Evolutionary conservation across 2,113 vertebrate genomes (phyloP), one percentile per base, ranked within the genome.

Genomic region (Lepisosteus osseus): DNA sequence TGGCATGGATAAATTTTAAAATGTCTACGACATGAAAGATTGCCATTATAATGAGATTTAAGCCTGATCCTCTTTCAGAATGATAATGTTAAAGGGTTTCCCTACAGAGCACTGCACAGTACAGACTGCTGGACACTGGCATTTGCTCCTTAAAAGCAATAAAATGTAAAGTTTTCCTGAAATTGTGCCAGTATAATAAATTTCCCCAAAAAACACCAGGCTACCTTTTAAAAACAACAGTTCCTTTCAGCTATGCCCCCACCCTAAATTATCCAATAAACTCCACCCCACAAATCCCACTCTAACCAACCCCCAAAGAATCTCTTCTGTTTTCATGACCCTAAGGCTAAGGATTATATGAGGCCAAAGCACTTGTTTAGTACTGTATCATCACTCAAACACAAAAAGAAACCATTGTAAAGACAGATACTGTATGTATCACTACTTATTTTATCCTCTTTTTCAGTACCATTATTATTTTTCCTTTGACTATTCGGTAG

Each of bases 101-200:
- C 80, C 73, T 78, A 72, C 74, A 71, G 51, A 45, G 5, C 29
- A 42, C 61, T 40, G 29, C 70, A 54, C 70, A 80, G 77, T 77
- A 51, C 68, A 77, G 79, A 80, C 81, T 83, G 76, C 77, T 83
- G 77, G 83, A 80, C 78, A 76, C 78, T 91, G 87, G 86, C 84
- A 81, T 80, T 72, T 68, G 70, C 82, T 70, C 79, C 71, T 73
- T 83, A 68, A 86, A 81, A 85, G 81, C 79, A 84, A 80, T 74
- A 76, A 73, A 87, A 90, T 87, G 86, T 87, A 85, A 86, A 81
- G 84, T 87, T 88, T 89, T 89, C 86, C 84, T 86, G 81, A 88
- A 77, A 78, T 67, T 12, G n/a, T 68, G 82, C 86, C 86, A 89
- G 80, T 71, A 71, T 81, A 74, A 77, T 75, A 14, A 45, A 59